Evolutionary conservation across 2,113 vertebrate genomes (phyloP).

Genomic region (Puntigrus tetrazona): DNA sequence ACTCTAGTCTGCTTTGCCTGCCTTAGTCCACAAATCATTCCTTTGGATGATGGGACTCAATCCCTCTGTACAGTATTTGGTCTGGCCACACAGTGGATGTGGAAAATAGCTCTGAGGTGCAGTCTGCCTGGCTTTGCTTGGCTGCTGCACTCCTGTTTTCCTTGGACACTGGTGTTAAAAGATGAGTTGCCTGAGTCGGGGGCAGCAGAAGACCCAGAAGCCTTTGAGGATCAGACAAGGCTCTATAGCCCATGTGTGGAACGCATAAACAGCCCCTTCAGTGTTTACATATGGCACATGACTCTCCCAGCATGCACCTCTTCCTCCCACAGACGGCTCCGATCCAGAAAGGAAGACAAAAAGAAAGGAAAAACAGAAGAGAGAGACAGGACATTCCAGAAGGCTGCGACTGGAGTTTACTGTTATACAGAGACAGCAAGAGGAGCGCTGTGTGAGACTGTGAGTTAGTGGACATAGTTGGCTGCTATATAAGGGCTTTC

Average conservation of each 20-base stretch:
- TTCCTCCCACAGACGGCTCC: neutral
- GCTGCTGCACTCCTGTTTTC: constrained; percentile 76
- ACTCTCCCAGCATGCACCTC: constrained; percentile 53
- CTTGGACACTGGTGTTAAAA: constrained; percentile 79
- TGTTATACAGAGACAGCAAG: neutral
- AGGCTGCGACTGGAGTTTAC: constrained; percentile 1
- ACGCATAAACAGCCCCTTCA: constrained; percentile 64
- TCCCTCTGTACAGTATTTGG: constrained; percentile 74
- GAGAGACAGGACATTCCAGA: constrained; percentile 22
- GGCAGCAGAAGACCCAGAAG: constrained; percentile 63
- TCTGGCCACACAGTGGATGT: constrained; percentile 75
- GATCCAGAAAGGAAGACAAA: constrained; percentile 43
- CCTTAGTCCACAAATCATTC: constrained; percentile 19
- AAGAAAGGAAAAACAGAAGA: constrained; percentile 39
- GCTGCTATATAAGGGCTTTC: constrained; percentile 2
- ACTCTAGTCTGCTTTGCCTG: constrained; percentile 40
- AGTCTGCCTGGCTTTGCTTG: constrained; percentile 72
- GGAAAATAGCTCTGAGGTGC: constrained; percentile 79
- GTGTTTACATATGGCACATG: constrained; percentile 55
- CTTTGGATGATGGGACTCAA: constrained; percentile 49
- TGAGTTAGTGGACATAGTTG: neutral
- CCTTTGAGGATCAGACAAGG: constrained; percentile 68
- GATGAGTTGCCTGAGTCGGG: constrained; percentile 73
- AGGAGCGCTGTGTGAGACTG: neutral
- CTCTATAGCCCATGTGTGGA: constrained; percentile 69